These are phyloP conservation scores for Belonocnema kinseyi DNA, from an alignment of 1,140 invertebrate genomes.

Conservation along the genomic window DNA sequence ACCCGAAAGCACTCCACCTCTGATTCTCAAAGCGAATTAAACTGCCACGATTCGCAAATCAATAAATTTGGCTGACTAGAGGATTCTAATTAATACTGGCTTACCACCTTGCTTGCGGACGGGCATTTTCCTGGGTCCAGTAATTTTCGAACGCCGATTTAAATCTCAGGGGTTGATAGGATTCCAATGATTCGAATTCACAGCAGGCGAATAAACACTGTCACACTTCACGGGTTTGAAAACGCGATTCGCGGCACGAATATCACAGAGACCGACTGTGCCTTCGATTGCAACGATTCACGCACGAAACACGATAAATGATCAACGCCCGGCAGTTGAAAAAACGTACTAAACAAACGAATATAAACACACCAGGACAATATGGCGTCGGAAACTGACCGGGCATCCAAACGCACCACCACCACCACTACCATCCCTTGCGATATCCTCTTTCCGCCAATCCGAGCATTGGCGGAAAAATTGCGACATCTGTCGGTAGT, in stretches of 20 bases:
- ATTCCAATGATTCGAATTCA: constrained; percentile 32
- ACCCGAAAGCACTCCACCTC: constrained; percentile 56
- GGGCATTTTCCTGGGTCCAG: constrained; percentile 63
- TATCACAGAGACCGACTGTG: constrained; percentile 47
- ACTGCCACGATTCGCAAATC: not conserved
- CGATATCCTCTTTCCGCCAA: no score
- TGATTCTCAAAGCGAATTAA: constrained; percentile 32
- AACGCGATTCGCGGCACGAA: constrained; percentile 51
- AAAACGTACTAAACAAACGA: constrained; percentile 59
- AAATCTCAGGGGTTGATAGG: constrained; percentile 35
- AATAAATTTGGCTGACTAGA: not conserved
- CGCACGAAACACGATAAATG: constrained; percentile 38
- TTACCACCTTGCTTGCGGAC: constrained; percentile 76
- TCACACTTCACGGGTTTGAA: constrained; percentile 46
- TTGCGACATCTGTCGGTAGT: no score
- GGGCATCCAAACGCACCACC: constrained; percentile 20
- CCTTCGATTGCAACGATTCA: constrained; percentile 38
- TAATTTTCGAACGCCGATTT: constrained; percentile 34
- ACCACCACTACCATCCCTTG: no score
- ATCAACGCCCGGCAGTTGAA: constrained; percentile 44
- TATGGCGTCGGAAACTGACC: constrained; percentile 71
- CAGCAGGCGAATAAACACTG: constrained; percentile 16
- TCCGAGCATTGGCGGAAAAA: no score
- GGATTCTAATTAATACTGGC: constrained; percentile 55
- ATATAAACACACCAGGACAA: constrained; percentile 68